These are phyloP conservation scores for Saccostrea echinata DNA, from an alignment of 1,140 invertebrate genomes.

Conservation along the genomic window DNA sequence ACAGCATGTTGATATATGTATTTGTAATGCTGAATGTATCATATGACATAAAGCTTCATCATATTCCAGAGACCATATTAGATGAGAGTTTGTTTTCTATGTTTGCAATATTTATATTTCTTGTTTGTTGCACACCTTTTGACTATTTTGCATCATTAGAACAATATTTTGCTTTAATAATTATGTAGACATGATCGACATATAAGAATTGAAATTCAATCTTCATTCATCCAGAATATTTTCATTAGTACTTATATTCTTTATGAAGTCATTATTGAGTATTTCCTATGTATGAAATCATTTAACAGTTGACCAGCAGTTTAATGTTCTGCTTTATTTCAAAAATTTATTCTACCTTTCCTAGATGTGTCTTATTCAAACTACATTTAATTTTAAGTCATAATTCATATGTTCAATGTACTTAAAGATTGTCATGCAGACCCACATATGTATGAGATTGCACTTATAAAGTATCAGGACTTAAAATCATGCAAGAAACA, in stretches of 20 bases:
- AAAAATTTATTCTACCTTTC: neutral
- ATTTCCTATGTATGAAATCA: neutral
- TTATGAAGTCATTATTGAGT: too few relatives aligned
- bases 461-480: too few relatives aligned
- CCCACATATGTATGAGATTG: too few relatives aligned
- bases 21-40: neutral
- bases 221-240: too few relatives aligned
- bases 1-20: constrained; percentile 13
- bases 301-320: neutral
- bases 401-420: too few relatives aligned
- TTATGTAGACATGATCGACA: neutral
- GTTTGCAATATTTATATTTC: neutral
- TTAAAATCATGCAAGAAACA: too few relatives aligned
- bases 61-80: constrained; percentile 20
- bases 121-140: constrained; percentile 21
- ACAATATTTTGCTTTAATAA: neutral
- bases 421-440: too few relatives aligned
- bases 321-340: neutral
- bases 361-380: neutral
- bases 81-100: neutral
- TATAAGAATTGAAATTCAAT: neutral
- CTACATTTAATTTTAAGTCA: too few relatives aligned
- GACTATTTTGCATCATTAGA: neutral
- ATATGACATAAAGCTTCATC: neutral
- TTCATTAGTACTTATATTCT: too few relatives aligned